Evolutionary conservation across 2,888 invertebrate species (phyloP), one percentile per base, ranked within the genome.

Genomic region (Sinodicranocentrus sp.): DNA sequence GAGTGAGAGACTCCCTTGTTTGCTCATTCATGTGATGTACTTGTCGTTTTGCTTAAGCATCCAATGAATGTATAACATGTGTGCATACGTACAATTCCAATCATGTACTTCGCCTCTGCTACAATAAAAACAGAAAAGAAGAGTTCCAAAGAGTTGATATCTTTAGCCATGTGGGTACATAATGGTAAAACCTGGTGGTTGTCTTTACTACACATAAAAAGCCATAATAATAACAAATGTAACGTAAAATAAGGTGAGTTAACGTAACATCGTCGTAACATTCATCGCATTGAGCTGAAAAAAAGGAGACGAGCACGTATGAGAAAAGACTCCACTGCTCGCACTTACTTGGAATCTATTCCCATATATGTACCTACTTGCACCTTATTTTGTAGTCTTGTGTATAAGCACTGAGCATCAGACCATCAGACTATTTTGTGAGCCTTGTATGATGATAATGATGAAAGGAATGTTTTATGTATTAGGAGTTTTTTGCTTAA

Each of bases 401-500:
- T 13, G 39, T 39, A 39, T 39, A n/a, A n/a, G n/a, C n/a, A n/a
- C n/a, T n/a, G n/a, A n/a, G n/a, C n/a, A n/a, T n/a, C n/a, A n/a
- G n/a, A n/a, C n/a, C n/a, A n/a, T n/a, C n/a, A n/a, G n/a, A n/a
- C n/a, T 33, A 33, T 33, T n/a, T 33, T 33, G 33, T 33, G 10
- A 33, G 10, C 33, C 33, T 33, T 33, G 21, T 33, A 23, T 10
- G 28, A 65, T 59, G 28, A 75, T 77, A 65, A 80, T 48, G 73
- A 80, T 73, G 75, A 82, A 82, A 68, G 68, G 75, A 82, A 82
- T 82, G 82, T 61, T 82, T 82, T 75, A 73, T 79, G 48, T 67
- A 73, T 67, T 75, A 61, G 59, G 25, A 43, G 71, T 44, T 48
- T 68, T 68, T 28, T 68, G 5, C 68, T 17, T 68, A 44, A 68